These are phyloP conservation scores for Parthenolecanium corni DNA, from an alignment of 2,888 invertebrate genomes.

Conservation along the genomic window DNA sequence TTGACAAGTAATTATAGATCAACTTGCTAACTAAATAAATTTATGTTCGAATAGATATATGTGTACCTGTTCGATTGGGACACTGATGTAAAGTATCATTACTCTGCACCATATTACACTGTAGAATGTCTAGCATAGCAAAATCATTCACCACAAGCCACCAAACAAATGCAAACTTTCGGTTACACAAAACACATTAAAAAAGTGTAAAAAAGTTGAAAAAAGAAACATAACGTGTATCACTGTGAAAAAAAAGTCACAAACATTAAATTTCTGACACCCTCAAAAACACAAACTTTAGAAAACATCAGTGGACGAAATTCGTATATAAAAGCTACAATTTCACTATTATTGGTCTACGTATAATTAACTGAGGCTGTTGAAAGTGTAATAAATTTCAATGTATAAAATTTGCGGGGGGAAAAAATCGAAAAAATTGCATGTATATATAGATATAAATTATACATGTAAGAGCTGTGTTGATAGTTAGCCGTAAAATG, in stretches of 20 bases:
- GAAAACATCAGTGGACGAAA: no score
- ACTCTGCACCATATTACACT: constrained; percentile 21
- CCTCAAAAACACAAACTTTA: no score
- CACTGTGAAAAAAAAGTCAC: not conserved
- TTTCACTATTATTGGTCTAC: no score
- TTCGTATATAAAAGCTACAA: no score
- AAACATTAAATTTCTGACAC: not conserved
- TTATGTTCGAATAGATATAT: no score
- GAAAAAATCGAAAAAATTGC: constrained; percentile 14
- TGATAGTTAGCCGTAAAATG: constrained; percentile 22
- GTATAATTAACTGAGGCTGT: constrained; percentile 2
- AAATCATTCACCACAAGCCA: not conserved
- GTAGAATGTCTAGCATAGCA: constrained; percentile 19
- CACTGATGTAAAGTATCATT: constrained; percentile 18
- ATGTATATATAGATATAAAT: no score
- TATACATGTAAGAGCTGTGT: not conserved
- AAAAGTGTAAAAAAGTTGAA: not conserved
- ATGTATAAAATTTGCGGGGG: constrained; percentile 12
- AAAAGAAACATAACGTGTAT: not conserved
- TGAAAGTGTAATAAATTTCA: not conserved
- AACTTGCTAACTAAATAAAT: no score
- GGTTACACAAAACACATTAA: not conserved
- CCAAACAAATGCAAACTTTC: not conserved
- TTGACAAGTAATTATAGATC: no score
- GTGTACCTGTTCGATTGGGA: constrained; percentile 12